Base-by-base conservation (phyloP, 2,888 invertebrate genomes). In the Nyleta sp. region DNA sequence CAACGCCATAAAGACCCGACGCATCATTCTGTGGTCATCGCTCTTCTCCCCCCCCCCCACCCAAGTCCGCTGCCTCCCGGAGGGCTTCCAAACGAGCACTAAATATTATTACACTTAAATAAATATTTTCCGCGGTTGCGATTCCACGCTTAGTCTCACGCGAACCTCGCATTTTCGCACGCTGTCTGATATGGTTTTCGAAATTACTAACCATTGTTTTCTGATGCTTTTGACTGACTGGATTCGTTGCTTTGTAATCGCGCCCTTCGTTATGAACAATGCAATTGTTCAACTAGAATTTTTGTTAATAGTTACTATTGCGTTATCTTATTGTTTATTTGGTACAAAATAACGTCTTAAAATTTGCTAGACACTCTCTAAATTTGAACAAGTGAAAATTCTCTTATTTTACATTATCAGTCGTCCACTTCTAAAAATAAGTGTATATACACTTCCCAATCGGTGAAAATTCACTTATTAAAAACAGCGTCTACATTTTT, bases 61-160 rank as follows among this genome's bases (percentile, higher is more conserved):
- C 4, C 55, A 10, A 64, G 59, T 35, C 35, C 52, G 15, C 3
- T 48, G 46, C 60, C 67, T 48, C 72, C 78, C 78, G 65, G 68
- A 62, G 72, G 72, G 72, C 62, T 68, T 76, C 75, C 59, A 73
- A 70, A 70, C 70, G 68, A 71, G 52, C 80, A 60, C 70, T 70
- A 76, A 80, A 76, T 76, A 80, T 80, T 76, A 73, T 73, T 76
- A 68, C 68, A 76, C 72, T 68, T 76, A 80, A 70, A 80, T 80
- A 76, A 80, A 80, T 76, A 76, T 73, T 80, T 70, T 70, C 57
- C 62, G 53, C 65, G 72, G 64, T 68, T 72, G 80, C 77, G 70
- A 81, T 79, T 76, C 78, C 48, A 78, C 64, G 57, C 68, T 60
- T 10, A 33, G 55, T 50, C 75, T 60, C 64, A 70, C 53, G 64